These are phyloP conservation scores for Portevinia maculata DNA, from an alignment of 2,888 invertebrate species.

Conservation along the genomic window DNA sequence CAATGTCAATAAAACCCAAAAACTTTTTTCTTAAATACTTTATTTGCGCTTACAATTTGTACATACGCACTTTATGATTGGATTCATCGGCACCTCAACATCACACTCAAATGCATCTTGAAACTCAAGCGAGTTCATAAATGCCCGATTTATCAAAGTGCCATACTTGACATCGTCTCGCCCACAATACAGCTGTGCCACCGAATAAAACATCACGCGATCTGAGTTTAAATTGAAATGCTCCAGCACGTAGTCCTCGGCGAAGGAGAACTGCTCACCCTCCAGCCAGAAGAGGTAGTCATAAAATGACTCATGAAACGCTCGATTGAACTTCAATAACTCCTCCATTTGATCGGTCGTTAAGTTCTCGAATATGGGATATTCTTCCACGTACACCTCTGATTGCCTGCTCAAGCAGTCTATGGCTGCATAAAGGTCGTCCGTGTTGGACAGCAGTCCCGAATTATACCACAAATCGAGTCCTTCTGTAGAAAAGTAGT, in stretches of 20 bases:
- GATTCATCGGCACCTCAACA: constrained; percentile 78
- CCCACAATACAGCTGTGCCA: constrained; percentile 79
- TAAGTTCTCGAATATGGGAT: constrained; percentile 74
- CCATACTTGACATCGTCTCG: constrained; percentile 77
- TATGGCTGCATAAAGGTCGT: constrained; percentile 79
- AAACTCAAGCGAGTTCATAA: constrained; percentile 79
- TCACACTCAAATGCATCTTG: constrained; percentile 79
- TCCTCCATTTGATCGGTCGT: constrained; percentile 75
- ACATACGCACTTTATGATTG: constrained; percentile 78
- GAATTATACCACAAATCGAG: constrained; percentile 79
- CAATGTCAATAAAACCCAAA: background rate
- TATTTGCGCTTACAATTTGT: constrained; percentile 53
- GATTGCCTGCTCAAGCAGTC: constrained; percentile 79
- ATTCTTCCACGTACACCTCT: constrained; percentile 73
- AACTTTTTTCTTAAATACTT: background rate
- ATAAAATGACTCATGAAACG: constrained; percentile 77
- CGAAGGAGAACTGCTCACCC: constrained; percentile 80
- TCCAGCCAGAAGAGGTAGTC: constrained; percentile 81
- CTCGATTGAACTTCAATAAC: constrained; percentile 78
- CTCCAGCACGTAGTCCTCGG: constrained; percentile 79
- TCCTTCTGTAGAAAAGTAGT: constrained; percentile 80
- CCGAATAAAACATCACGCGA: constrained; percentile 80
- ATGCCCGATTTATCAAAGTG: constrained; percentile 79
- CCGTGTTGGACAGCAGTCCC: constrained; percentile 76
- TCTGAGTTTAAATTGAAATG: constrained; percentile 78